Evolutionary conservation across 2,797 vertebrate species (phyloP), one percentile per base, ranked within the genome.

Genomic region (Chelon auratus): DNA sequence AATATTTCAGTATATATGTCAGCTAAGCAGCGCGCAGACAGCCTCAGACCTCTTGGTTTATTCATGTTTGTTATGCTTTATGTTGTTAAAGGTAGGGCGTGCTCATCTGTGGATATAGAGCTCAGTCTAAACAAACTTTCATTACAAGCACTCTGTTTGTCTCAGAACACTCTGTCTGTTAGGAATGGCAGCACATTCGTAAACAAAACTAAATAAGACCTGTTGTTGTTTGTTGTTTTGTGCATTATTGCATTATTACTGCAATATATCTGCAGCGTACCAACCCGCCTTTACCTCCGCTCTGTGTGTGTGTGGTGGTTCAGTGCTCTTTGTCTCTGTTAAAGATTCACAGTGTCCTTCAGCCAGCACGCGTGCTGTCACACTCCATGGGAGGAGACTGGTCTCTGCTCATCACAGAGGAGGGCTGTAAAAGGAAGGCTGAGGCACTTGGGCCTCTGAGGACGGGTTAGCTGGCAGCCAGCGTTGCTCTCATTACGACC

Each of bases 31-130:
- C 53, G 63, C 52, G 60, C 71, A 51, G 50, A 60, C 58, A 20
- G 66, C 53, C 56, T 58, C 68, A 14, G 65, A 53, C 58, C 72
- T 88, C 75, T 45, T 91, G 71, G 71, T 89, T 92, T 90, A 89
- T 89, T 91, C 65, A 91, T 90, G 63, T 78, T 75, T 81, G 54
- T 77, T 88, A 67, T 77, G 67, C 50, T 82, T 77, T 56, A 62
- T 40, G 66, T 75, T 76, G 72, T 42, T 79, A 17, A 72, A 71
- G 68, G 51, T 69, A 81, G 57, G 30, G 14, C 57, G 51, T 48
- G n/a, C 37, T 87, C 63, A 30, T 59, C 67, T 8, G 26, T 73
- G 70, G 63, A 57, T 56, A 30, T 45, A 59, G 52, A 67, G 67
- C 59, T 58, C 67, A 26, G 56, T 59, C 36, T 62, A 57, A 56